phyloP scores from a whole-genome alignment of 2,113 vertebrate genomes.

The Labrus mixtus region DNA sequence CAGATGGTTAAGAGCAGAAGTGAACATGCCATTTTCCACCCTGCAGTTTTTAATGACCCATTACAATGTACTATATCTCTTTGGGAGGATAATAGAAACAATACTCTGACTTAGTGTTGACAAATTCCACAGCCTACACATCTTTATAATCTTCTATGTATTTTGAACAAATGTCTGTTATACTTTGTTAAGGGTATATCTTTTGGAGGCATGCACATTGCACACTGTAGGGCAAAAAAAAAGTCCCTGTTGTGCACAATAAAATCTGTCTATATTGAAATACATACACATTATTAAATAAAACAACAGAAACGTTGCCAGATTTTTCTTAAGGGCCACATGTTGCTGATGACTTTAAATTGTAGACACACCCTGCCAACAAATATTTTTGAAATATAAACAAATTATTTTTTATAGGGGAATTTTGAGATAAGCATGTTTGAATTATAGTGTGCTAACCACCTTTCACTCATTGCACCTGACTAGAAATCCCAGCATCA shows the following conservation, averaged over 20 bases:
- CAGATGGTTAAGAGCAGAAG: slow-evolving; percentile 81
- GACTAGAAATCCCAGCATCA: slow-evolving; percentile 4
- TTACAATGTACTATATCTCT: not conserved
- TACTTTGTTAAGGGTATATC: not conserved
- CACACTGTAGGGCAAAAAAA: not conserved
- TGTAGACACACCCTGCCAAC: not conserved
- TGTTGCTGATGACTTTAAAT: not conserved
- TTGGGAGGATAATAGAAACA: slow-evolving; percentile 5
- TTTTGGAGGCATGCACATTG: not conserved
- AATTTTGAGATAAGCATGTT: not conserved
- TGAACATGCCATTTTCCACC: slow-evolving; percentile 43
- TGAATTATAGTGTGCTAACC: not conserved
- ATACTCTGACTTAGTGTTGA: not conserved
- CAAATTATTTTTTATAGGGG: not conserved
- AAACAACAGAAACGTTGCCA: not conserved
- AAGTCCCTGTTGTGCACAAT: not conserved
- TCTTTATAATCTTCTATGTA: not conserved
- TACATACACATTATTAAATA: not conserved
- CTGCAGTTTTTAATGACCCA: slow-evolving; percentile 38
- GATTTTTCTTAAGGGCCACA: not conserved
- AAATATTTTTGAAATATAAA: not conserved
- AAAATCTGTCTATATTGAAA: not conserved
- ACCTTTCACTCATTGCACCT: slow-evolving; percentile 7
- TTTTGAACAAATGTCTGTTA: not conserved
- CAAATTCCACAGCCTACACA: not conserved